Base-by-base conservation (phyloP, 2,113 vertebrate species). In the Oxyura jamaicensis region DNA sequence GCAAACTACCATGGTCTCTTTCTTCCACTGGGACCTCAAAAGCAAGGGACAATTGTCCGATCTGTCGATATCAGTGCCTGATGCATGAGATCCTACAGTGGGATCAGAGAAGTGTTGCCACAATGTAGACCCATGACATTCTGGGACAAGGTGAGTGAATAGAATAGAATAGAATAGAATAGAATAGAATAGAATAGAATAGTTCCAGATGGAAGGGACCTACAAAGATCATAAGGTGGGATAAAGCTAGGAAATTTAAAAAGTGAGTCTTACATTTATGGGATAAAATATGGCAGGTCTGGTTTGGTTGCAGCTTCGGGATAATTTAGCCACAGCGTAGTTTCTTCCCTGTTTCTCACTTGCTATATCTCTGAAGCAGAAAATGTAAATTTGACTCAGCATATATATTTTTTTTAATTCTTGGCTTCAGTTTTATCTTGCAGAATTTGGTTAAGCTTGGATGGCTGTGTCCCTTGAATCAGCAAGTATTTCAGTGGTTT, bases 321-420 rank as follows among this genome's bases (percentile, higher is more conserved):
- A 14, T n/a, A 46, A 41, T 84, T 82, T 36, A 73, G 2, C 16
- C 63, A 41, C 18, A 1, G 8, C 13, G 7, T 36, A 13, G 2
- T 59, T 94, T 83, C 29, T 69, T 35, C 63, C 20, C 3, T 0
- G 0, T 62, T 80, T 87, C 25, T 73, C 44, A 7, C 2, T 7
- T 79, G 17, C 31, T 96, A 91, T 55, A 3, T 50, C 31, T 76
- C 55, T 74, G 31, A 77, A 62, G 39, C 1, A 3, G 74, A 85
- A 31, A 71, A 69, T 28, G 31, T 46, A 76, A 83, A 85, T 77
- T 95, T 83, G 76, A 77, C n/a, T 62, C 44, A 72, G 22, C 28
- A 14, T 29, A 19, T 39, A 36, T 41, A 13, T 46, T 19, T 21
- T 62, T 75, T 66, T 6, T 6, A 87, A 87, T 62, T 42, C 8